phyloP scores from a whole-genome alignment of 2,888 invertebrate species.

The Synanthedon tipuliformis region DNA sequence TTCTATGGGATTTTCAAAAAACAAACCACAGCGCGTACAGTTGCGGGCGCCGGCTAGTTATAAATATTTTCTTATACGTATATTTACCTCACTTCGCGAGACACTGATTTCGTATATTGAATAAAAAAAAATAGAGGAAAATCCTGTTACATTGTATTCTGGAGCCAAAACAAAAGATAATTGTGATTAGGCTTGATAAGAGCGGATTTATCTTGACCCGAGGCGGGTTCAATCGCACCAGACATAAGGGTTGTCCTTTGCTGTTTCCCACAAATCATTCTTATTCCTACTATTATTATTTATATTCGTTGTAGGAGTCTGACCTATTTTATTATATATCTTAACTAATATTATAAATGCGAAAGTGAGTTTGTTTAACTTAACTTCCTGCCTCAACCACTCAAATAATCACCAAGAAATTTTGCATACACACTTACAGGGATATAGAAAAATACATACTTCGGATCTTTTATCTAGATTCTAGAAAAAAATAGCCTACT shows the following conservation, averaged over 20 bases:
- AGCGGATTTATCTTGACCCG: constrained; percentile 8
- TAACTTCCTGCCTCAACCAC: no score
- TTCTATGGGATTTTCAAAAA: no score
- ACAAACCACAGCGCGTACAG: no score
- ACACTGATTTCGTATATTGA: background rate
- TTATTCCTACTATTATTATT: background rate
- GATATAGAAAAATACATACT: no score
- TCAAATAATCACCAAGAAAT: no score
- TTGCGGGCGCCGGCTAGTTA: no score
- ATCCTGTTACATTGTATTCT: no score
- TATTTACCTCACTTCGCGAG: no score
- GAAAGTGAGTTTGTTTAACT: background rate
- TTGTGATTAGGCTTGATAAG: constrained; percentile 9
- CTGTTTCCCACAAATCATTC: background rate
- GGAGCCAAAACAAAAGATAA: constrained; percentile 7
- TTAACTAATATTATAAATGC: background rate
- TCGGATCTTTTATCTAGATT: no score
- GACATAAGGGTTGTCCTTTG: background rate
- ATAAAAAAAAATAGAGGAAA: background rate
- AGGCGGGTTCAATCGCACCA: background rate
- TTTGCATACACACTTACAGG: no score
- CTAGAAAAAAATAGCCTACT: no score
- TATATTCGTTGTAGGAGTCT: background rate
- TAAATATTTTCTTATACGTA: no score
- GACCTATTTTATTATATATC: background rate